phyloP scores from a whole-genome alignment of 53 echinoderm and acorn worm species.

The Zoroaster sp. region DNA sequence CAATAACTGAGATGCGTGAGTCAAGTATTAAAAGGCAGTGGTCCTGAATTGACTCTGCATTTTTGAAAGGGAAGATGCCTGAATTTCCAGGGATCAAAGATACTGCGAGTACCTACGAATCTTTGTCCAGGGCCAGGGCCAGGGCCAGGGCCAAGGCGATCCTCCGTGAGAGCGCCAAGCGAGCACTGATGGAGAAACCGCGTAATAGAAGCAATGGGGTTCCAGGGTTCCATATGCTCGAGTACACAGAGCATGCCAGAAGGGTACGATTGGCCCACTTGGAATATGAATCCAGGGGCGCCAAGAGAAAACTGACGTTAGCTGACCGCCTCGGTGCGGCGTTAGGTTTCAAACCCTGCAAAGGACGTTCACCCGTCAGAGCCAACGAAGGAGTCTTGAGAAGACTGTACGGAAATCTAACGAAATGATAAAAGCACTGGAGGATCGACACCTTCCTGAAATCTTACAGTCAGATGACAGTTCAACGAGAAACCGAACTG shows the following conservation, averaged over 20 bases:
- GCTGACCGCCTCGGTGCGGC: neutral
- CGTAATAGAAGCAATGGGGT: no score
- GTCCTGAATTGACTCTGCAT: neutral
- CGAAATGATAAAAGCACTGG: constrained; percentile 23
- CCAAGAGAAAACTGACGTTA: constrained; percentile 2
- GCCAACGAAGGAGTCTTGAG: neutral
- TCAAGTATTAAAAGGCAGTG: neutral
- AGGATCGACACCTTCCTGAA: neutral
- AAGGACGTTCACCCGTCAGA: constrained; percentile 13
- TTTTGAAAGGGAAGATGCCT: neutral
- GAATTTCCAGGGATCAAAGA: constrained; percentile 1
- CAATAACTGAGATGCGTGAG: neutral
- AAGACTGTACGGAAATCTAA: constrained; percentile 31
- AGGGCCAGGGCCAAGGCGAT: constrained; percentile 46
- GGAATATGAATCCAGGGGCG: constrained; percentile 30
- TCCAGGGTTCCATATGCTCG: no score
- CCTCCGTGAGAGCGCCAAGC: neutral
- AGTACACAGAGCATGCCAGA: constrained; percentile 62
- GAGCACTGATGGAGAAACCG: constrained; percentile 10
- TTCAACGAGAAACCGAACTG: neutral
- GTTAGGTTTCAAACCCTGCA: neutral
- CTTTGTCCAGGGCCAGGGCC: constrained; percentile 45
- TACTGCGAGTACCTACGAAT: constrained; percentile 47
- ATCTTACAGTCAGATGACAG: neutral
- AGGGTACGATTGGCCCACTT: constrained; percentile 57